A percentile compares a stretch with the other conserved stretches of the same genome.
phyloP scores from a whole-genome alignment of 1,140 invertebrate species.

The Ceratosolen solmsi region DNA sequence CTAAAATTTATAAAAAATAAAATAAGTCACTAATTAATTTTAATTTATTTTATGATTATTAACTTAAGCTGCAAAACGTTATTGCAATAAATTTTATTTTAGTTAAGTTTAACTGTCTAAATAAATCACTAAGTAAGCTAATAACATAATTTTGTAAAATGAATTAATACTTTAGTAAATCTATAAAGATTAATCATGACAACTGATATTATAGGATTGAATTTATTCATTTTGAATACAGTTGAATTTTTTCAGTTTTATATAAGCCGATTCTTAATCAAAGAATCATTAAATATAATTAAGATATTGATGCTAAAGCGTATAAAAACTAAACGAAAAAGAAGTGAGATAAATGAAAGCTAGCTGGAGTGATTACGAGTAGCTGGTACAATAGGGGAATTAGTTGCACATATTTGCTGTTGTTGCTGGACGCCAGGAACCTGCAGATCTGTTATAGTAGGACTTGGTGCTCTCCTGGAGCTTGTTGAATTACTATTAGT shows the following conservation, averaged over 20 bases:
- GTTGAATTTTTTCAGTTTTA: neutral
- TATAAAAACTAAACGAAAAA: neutral
- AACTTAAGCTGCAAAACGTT: too few species aligned
- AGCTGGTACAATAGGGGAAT: neutral
- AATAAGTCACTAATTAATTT: too few species aligned
- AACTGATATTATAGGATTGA: too few species aligned
- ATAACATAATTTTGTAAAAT: too few species aligned
- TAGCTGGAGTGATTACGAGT: neutral
- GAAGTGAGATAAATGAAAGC: neutral
- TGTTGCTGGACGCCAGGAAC: neutral
- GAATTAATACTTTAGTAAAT: too few species aligned
- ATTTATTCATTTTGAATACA: neutral
- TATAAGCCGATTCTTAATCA: neutral
- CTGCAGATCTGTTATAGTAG: neutral
- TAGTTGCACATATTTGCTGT: neutral
- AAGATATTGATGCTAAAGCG: neutral
- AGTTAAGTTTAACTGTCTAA: too few species aligned
- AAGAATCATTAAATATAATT: neutral
- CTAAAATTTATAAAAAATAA: too few species aligned
- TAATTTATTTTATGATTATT: too few species aligned
- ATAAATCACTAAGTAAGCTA: too few species aligned
- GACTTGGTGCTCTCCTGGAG: slow-evolving; percentile 33
- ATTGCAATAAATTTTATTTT: too few species aligned
- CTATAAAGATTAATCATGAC: too few species aligned
- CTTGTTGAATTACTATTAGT: slow-evolving; percentile 5